These are phyloP conservation scores for Theristicus caerulescens DNA, from an alignment of 2,113 vertebrate species.

Conservation along the genomic window DNA sequence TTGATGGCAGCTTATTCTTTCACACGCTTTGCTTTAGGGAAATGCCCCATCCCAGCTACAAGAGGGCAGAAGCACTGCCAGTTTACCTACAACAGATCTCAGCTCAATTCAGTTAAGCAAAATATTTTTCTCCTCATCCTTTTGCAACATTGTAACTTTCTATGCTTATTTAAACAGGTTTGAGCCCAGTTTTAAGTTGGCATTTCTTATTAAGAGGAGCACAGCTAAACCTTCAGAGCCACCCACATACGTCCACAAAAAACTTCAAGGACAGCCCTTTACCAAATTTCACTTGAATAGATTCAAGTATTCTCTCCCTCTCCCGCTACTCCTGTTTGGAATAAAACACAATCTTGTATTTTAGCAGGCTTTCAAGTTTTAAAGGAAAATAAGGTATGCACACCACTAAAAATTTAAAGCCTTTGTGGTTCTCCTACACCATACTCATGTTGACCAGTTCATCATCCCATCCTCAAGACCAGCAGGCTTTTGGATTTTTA, in stretches of 20 bases:
- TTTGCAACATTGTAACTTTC: neutral
- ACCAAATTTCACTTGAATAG: neutral
- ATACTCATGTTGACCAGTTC: neutral
- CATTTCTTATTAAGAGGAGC: neutral
- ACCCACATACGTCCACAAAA: accelerated
- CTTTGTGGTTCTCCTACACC: neutral
- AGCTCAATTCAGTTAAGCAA: neutral
- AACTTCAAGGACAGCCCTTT: neutral
- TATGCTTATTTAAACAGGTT: neutral
- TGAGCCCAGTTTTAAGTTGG: neutral
- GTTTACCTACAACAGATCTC: neutral
- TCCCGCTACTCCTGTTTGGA: neutral
- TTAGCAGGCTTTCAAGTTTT: neutral
- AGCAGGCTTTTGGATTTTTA: neutral
- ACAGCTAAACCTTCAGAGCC: neutral
- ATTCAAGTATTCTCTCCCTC: neutral
- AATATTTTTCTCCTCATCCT: neutral
- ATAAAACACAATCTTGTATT: neutral
- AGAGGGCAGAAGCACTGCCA: neutral
- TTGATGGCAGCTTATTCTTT: neutral
- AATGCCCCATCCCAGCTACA: neutral
- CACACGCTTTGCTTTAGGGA: neutral
- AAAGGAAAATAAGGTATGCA: neutral
- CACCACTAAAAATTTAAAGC: neutral
- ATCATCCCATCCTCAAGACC: neutral